Percentiles rank a stretch among this genome's conserved stretches.
phyloP scores from a whole-genome alignment of 2,113 vertebrate species.

The Procavia capensis region DNA sequence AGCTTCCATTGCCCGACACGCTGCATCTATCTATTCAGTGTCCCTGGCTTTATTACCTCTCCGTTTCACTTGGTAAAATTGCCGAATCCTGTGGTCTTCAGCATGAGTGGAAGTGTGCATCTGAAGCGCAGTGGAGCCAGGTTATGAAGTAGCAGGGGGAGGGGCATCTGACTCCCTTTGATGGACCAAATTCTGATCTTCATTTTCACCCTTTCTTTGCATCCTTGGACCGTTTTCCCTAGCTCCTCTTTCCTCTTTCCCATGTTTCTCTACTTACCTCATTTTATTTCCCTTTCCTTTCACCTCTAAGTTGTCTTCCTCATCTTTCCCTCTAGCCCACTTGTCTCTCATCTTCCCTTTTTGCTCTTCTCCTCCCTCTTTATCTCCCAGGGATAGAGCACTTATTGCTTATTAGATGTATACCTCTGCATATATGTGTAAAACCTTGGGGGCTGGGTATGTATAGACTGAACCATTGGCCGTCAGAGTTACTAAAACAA shows the following conservation, averaged over 20 bases:
- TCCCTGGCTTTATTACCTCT: slow-evolving; percentile 10
- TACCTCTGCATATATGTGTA: not conserved
- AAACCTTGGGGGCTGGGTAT: slow-evolving; percentile 58
- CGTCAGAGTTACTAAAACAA: too few relatives aligned
- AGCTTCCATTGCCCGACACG: not conserved
- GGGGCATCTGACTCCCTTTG: not conserved
- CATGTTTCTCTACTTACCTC: not conserved
- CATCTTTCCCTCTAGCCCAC: not conserved
- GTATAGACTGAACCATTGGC: not conserved
- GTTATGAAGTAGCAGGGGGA: not conserved
- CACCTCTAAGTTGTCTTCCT: not conserved
- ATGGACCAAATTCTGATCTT: not conserved
- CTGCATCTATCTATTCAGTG: not conserved
- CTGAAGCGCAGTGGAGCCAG: not conserved
- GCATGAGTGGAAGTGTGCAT: not conserved
- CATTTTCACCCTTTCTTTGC: not conserved
- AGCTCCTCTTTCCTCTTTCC: not conserved
- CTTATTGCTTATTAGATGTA: too few relatives aligned
- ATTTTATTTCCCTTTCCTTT: not conserved
- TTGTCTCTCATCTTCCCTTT: not conserved
- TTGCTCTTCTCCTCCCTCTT: not conserved
- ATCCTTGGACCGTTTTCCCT: not conserved
- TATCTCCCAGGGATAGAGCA: not conserved
- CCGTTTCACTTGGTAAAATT: slow-evolving; percentile 11
- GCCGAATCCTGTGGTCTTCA: not conserved